Evolutionary conservation across 2,888 invertebrate species (phyloP), one percentile per base, ranked within the genome.

Genomic region (Drosophila recens): DNA sequence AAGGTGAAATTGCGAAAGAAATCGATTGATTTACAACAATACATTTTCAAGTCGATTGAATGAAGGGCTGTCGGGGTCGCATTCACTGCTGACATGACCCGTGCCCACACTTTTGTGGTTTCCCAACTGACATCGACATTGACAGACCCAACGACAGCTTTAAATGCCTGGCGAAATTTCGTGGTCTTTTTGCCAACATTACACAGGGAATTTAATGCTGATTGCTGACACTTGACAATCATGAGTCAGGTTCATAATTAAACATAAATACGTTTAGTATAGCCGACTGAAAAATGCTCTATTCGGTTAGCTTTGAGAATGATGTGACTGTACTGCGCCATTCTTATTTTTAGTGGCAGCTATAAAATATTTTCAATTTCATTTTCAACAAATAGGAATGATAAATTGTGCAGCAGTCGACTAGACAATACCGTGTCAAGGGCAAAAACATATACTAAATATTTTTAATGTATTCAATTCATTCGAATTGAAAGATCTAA

Each of bases 301-400:
- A 17, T 36, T 36, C 0, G 10, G 8, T 8, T 46, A 2, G 11
- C 3, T 20, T 20, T 34, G 33, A 8, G 20, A 11, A 17, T 13
- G 34, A 34, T 51, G 27, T 38, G 27, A 51, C 10, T 48, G 70
- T 45, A 45, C 54, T 69, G 71, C 75, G 75, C 72, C 70, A 75
- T 79, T 57, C 54, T 73, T 87, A 82, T 87, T 85, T 82, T 75
- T 85, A 73, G 85, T 66, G 54, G 34, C 75, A 73, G 75, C 71
- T 68, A 79, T 73, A 75, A 75, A 84, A 77, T 68, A 52, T 64
- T 53, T 72, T 67, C 48, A 38, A 49, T 57, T 64, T 67, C n/a
- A 58, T 67, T 66, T 66, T 20, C 20, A 40, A 17, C 40, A 42
- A 54, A 54, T 27, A 20, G 0, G 3, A 51, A 20, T 4, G 13